Base-by-base conservation (phyloP, 2,113 vertebrate genomes). In the Neolamprologus tretocephalus region DNA sequence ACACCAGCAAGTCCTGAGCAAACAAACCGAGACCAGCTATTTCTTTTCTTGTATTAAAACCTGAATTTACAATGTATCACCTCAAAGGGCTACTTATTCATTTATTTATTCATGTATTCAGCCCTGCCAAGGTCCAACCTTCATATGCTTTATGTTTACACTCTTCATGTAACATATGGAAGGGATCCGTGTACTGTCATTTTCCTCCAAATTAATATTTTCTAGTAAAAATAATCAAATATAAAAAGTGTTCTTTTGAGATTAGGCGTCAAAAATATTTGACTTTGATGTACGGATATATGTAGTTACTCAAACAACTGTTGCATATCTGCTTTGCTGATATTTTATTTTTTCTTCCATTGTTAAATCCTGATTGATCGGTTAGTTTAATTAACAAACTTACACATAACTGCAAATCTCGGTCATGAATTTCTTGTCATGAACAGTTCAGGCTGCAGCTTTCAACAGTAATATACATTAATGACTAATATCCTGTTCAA, bases 21-120 rank as follows among this genome's bases (percentile, higher is more conserved):
- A 51, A 89, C 40, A 78, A 23, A 81, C 19, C 37, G 1, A 5
- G 37, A 17, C 33, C 57, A 58, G 73, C 23, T 31, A 4, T 66
- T 85, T 47, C 63, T 35, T 80, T 71, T 53, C 11, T 68, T 55
- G 49, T 40, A 83, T 80, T 80, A 42, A 86, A 89, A 58, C 37
- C 63, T n/a, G 51, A 83, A 85, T 85, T 66, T 85, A 82, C 86
- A 80, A 63, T 80, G 57, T 23, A 63, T 83, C 40, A n/a, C 40
- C 16, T 33, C 68, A 23, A 68, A 78, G 47, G 53, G 71, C 58
- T 86, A 40, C 75, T 90, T 87, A 47, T 57, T 71, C 79, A 85
- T 88, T 58, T 55, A 92, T 92, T 82, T 93, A 93, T 94, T 93
- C 87, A 94, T 93, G n/a, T 85, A 87, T 93, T 91, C 88, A 75